Percentiles rank a stretch among this genome's conserved stretches.
phyloP scores from a whole-genome alignment of 64 coral and sea anemone species.

The Catalaphyllia jardinei region DNA sequence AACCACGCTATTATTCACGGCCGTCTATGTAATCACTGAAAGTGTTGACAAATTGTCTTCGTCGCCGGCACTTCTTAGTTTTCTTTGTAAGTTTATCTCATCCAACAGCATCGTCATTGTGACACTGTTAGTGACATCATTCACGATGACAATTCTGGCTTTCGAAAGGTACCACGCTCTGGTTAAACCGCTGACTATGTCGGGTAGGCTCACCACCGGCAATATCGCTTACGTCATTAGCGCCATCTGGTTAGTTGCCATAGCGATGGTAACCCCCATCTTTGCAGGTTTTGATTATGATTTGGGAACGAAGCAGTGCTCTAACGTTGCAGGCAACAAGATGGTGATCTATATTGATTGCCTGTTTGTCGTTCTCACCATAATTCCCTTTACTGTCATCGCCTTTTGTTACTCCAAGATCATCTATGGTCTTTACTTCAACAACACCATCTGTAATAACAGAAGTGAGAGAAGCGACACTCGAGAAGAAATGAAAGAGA shows the following conservation, averaged over 20 bases:
- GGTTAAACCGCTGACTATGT: constrained; percentile 27
- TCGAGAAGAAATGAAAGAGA: neutral
- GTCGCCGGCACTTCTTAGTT: neutral
- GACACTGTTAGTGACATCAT: constrained; percentile 6
- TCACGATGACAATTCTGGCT: constrained; percentile 53
- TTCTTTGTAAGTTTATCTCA: constrained; percentile 69
- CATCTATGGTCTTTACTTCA: constrained; percentile 55
- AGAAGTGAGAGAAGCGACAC: neutral
- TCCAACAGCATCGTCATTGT: constrained; percentile 47
- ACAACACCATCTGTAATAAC: constrained; percentile 57
- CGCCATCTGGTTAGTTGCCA: constrained; percentile 33
- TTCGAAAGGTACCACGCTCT: constrained; percentile 61
- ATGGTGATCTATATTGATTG: constrained; percentile 57
- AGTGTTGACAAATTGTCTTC: too few relatives aligned
- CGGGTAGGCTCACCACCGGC: neutral
- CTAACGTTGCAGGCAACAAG: neutral
- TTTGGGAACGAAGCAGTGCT: too few relatives aligned
- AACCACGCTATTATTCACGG: neutral
- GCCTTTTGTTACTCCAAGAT: constrained; percentile 70
- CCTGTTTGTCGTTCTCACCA: constrained; percentile 10
- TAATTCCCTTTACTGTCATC: constrained; percentile 58
- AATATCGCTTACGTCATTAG: constrained; percentile 41
- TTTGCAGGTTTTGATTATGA: neutral
- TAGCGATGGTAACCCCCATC: neutral
- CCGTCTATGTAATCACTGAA: too few relatives aligned